Conservation (phyloP, 2,113 vertebrate species). For the Urocynchramus pylzowi region DNA sequence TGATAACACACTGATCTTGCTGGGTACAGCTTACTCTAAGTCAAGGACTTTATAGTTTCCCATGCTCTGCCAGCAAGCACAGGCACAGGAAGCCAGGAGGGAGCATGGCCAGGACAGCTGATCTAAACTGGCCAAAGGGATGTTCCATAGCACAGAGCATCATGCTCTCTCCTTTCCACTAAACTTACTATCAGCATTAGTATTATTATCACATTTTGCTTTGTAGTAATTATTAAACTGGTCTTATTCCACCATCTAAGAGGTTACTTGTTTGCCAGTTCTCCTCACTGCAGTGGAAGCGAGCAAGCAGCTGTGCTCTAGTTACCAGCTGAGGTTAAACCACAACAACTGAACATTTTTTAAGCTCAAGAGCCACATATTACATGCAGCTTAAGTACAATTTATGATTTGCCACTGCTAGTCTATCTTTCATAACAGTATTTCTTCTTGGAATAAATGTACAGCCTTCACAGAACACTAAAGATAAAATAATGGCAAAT, state of each 20-base stretch:
- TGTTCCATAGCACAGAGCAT: not conserved
- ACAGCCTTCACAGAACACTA: not conserved
- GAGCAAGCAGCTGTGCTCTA: not conserved
- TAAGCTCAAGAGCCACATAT: not conserved
- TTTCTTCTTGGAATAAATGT: not conserved
- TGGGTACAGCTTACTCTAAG: not conserved
- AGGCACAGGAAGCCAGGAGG: not conserved
- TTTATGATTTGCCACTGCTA: not conserved
- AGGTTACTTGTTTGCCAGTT: not conserved
- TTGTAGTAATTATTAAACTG: not conserved
- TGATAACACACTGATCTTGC: not conserved
- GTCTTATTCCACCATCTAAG: not conserved
- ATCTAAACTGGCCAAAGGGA: not conserved
- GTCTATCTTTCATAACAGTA: not conserved
- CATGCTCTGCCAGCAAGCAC: rapidly evolving
- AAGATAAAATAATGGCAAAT: not conserved
- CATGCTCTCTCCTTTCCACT: not conserved
- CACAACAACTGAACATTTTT: not conserved
- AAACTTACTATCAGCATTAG: not conserved
- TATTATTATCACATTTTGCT: not conserved
- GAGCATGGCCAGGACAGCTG: not conserved
- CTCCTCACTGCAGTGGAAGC: not conserved
- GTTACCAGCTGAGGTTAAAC: not conserved
- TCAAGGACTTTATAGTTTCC: not conserved
- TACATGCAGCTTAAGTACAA: not conserved